Percentiles rank a stretch among this genome's conserved stretches.
Conservation (phyloP, 2,113 vertebrate genomes). For the Serinus canaria region DNA sequence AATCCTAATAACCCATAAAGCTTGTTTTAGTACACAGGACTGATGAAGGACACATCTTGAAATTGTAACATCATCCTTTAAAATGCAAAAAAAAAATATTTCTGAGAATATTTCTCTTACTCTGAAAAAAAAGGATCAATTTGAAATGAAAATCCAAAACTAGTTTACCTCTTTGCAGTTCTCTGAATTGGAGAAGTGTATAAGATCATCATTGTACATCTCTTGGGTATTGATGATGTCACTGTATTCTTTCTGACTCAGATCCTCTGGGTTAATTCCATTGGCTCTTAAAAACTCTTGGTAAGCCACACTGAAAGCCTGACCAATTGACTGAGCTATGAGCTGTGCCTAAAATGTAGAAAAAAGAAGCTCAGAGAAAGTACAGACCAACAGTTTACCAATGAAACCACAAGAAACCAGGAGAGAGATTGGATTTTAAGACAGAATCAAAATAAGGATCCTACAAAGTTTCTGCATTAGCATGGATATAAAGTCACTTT, state of each 20-base stretch:
- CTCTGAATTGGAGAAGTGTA: conserved; percentile 98
- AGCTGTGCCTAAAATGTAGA: conserved; percentile 86
- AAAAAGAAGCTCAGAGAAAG: not conserved
- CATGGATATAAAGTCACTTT: not conserved
- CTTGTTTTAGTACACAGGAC: not conserved
- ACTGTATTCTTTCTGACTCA: conserved; percentile 99
- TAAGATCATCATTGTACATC: conserved; percentile 99
- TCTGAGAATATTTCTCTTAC: not conserved
- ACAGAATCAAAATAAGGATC: not conserved
- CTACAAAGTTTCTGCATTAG: not conserved
- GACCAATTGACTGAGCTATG: conserved; percentile 97
- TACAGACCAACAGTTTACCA: not conserved
- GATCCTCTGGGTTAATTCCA: conserved; percentile 96
- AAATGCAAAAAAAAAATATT: not conserved
- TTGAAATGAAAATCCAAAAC: not conserved
- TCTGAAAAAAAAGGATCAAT: not conserved
- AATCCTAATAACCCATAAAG: not conserved
- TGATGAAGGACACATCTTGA: not conserved
- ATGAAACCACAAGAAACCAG: not conserved
- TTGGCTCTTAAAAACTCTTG: conserved; percentile 98
- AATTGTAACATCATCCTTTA: not conserved
- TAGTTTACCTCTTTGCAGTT: conserved; percentile 95
- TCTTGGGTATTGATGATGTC: conserved; percentile 99
- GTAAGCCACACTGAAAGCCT: conserved; percentile 98
- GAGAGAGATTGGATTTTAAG: not conserved